phyloP scores from a whole-genome alignment of 2,888 invertebrate species.

The Tinea trinotella region DNA sequence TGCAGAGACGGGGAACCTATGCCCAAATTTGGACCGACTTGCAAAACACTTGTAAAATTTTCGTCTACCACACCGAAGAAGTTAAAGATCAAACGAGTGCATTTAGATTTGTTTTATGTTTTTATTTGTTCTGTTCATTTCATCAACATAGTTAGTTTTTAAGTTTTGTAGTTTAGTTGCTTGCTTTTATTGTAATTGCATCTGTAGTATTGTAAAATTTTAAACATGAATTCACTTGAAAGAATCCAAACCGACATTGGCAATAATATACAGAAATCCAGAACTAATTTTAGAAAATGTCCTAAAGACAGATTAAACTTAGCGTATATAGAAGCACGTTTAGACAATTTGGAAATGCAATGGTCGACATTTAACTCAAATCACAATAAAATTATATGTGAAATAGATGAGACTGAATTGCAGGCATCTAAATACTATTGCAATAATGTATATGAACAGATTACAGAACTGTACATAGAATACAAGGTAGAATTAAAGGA shows the following conservation, averaged over 20 bases:
- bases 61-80: background rate
- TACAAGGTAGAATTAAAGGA: background rate
- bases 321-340: constrained; percentile 13
- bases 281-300: constrained; percentile 20
- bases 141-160: background rate
- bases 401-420: background rate
- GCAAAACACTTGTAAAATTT: background rate
- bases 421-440: background rate
- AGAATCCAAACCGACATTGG: background rate
- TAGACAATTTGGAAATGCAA: background rate
- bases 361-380: background rate
- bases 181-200: background rate
- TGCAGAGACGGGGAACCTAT: constrained; percentile 20
- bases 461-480: background rate
- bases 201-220: no score
- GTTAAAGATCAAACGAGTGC: background rate
- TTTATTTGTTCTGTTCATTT: background rate
- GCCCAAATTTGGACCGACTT: constrained; percentile 15
- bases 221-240: background rate
- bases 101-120: background rate
- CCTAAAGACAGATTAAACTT: constrained; percentile 20
- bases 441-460: background rate
- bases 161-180: background rate
- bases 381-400: background rate
- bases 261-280: constrained; percentile 17